Evolutionary conservation across 1,140 invertebrate species (phyloP), one percentile per base, ranked within the genome.

Genomic region (Leptonema lineaticorne): DNA sequence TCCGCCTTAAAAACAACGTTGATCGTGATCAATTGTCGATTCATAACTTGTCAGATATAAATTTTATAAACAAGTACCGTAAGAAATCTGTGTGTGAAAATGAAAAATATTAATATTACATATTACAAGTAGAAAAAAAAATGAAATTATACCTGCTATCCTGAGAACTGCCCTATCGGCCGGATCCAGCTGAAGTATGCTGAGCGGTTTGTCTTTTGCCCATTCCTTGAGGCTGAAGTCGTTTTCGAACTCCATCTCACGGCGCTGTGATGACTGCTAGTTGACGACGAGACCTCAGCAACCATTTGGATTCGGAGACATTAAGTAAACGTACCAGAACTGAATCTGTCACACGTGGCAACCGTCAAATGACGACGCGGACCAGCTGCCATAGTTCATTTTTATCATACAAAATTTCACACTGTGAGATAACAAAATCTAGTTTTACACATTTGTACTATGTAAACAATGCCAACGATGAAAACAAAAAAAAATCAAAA

Each of bases 121-220:
- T n/a, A n/a, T n/a, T n/a, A n/a, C n/a, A n/a, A n/a, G n/a, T n/a
- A n/a, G n/a, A n/a, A n/a, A n/a, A n/a, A n/a, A n/a, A n/a, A n/a
- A n/a, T n/a, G n/a, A n/a, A n/a, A n/a, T n/a, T 86, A 84, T 81
- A 98, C 96, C 95, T 85, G 96, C 95, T 84, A 98, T 97, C 76
- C 94, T 87, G 33, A 98, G 86, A 26, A 98, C 95, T 70, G 95
- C 95, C 78, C 95, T 85, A 85, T 97, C 92, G 73, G 94, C 94
- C 75, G 92, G 90, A 86, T 96, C 94, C 76, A 98, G 85, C 82
- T 97, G 95, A 50, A 98, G 86, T 78, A 98, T 95, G 80, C 93
- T 93, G 75, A 98, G 86, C 71, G 96, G 95, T 82, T 96, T 95
- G 81, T 96, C 92, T 85, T 93, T 93, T 74, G 92, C 92, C 94